A percentile compares a stretch with the other conserved stretches of the same genome.
Evolutionary conservation across 2,888 invertebrate species (phyloP).

Genomic region (Sylvicola cinctus): DNA sequence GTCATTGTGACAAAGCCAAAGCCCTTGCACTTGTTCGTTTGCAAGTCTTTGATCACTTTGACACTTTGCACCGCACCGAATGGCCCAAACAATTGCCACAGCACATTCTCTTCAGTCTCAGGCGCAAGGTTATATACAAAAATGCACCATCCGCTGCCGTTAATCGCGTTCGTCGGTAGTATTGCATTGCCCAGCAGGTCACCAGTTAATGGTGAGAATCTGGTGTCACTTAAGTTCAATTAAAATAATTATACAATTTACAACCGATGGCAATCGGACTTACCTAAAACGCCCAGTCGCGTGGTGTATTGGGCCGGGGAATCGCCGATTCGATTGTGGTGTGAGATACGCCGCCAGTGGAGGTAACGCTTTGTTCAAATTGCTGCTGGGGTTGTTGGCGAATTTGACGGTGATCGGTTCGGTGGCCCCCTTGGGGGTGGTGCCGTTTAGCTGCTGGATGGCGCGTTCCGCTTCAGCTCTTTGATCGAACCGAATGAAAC

Average conservation of each 20-base stretch:
- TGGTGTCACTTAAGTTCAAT: constrained; percentile 19
- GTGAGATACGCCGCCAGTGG: constrained; percentile 62
- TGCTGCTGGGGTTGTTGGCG: constrained; percentile 73
- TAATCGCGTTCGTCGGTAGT: constrained; percentile 60
- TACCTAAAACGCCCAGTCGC: constrained; percentile 15
- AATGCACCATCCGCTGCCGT: constrained; percentile 52
- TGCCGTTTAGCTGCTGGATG: constrained; percentile 67
- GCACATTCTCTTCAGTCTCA: constrained; percentile 79
- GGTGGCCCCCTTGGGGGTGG: constrained; percentile 60
- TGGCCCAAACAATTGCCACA: constrained; percentile 87
- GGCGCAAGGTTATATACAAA: constrained; percentile 86
- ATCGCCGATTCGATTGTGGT: constrained; percentile 53
- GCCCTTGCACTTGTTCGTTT: constrained; percentile 87
- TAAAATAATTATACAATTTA: too few relatives aligned
- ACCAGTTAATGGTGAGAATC: constrained; percentile 66
- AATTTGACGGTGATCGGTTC: constrained; percentile 82
- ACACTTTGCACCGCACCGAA: constrained; percentile 88
- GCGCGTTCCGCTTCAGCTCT: constrained; percentile 70
- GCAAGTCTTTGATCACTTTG: constrained; percentile 78
- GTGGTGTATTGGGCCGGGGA: constrained; percentile 39
- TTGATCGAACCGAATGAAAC: constrained; percentile 79
- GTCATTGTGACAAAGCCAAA: constrained; percentile 92
- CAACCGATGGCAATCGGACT: constrained; percentile 3
- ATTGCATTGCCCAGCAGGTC: constrained; percentile 49
- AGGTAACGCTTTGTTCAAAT: constrained; percentile 55